Evolutionary conservation across 2,113 vertebrate species (phyloP), one percentile per base, ranked within the genome.

Genomic region (Cebidichthys violaceus): DNA sequence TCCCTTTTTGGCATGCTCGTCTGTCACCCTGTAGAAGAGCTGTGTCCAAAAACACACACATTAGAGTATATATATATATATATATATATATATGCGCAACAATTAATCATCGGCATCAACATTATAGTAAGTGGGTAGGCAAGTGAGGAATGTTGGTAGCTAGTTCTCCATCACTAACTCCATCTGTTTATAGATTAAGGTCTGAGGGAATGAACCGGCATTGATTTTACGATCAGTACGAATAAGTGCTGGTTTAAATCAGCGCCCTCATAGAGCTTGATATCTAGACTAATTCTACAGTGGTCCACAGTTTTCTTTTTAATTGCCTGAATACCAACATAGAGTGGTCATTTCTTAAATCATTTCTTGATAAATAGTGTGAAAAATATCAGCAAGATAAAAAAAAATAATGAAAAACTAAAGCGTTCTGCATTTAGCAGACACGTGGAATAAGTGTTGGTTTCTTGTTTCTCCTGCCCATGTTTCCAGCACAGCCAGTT

Each of bases 11-110:
- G 98, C 98, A 77, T 96, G 94, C 92, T 99, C 98, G 90, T 99
- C 98, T 20, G 97, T 98, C 81, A 99, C 98, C 73, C 96, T 96
- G 79, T 97, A 98, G 93, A 98, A 99, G 60, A 99, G 96, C 98
- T 99, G 90, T 61, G 71, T 65, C 83, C 24, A 72, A 1, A 84
- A 66, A 80, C 24, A 57, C 41, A 73, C 52, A 86, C 41, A 43
- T 14, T 4, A 15, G 13, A 17, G 20, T 31, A 3, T 47, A 47
- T 47, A 18, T 17, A 47, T 45, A 60, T 20, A 88, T 31, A 88
- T 43, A 75, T 15, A 65, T 1, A 75, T 37, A 66, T 4, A 85
- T 17, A 81, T n/a, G 77, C 20, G 83, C 24, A 81, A 35, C 37
- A 37, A 70, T 82, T 75, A 87, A 43, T 78, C 59, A 74, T 69